These are phyloP conservation scores for Loriculus beryllinus DNA, from an alignment of 2,797 vertebrate species.

Conservation along the genomic window DNA sequence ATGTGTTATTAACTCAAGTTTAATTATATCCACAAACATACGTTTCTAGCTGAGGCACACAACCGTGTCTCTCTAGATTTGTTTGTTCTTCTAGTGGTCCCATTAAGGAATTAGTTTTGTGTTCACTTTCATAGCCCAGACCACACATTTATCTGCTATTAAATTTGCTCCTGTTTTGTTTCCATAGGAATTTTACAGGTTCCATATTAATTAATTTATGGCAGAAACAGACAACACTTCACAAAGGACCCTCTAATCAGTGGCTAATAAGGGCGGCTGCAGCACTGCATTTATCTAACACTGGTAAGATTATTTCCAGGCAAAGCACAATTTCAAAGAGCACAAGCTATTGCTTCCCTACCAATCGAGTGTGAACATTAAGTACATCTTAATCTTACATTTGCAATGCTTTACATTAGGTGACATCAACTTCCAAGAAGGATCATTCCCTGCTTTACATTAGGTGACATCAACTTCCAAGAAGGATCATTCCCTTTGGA, in stretches of 20 bases:
- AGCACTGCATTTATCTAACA: not conserved
- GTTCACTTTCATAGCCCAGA: not conserved
- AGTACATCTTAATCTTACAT: not conserved
- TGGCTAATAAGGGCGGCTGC: not conserved
- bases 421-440: not conserved
- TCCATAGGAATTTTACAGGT: not conserved
- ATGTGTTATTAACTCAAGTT: slow-evolving; percentile 39
- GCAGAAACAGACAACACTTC: not conserved
- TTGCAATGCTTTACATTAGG: not conserved
- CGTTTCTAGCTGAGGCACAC: not conserved
- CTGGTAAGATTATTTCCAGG: not conserved
- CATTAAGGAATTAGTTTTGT: not conserved
- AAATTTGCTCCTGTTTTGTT: not conserved
- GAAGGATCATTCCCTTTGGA: not conserved
- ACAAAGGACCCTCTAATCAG: slow-evolving; percentile 35
- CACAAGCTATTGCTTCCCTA: not conserved
- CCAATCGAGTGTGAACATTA: not conserved
- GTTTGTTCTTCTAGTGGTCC: not conserved
- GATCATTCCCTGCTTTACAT: not conserved
- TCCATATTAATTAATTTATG: not conserved
- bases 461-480: not conserved
- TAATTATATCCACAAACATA: slow-evolving; percentile 58
- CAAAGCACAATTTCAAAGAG: not conserved
- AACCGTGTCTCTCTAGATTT: not conserved
- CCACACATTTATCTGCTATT: not conserved